phyloP scores from a whole-genome alignment of 2,797 vertebrate genomes.

The Forpus xanthops region DNA sequence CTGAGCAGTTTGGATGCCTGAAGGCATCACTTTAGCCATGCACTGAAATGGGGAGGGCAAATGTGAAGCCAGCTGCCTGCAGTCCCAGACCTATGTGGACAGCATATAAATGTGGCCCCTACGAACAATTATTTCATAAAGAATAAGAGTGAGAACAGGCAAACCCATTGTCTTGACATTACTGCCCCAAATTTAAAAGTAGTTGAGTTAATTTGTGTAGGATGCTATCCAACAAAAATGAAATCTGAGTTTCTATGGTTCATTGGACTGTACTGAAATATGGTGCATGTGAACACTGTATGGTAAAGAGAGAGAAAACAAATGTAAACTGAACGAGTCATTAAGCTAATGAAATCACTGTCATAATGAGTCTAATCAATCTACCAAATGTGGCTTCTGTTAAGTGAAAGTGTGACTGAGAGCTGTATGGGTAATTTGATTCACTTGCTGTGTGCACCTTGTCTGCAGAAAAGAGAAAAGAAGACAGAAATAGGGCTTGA shows the following conservation, averaged over 20 bases:
- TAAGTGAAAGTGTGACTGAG: neutral
- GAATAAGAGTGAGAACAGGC: neutral
- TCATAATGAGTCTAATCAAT: slow-evolving; percentile 14
- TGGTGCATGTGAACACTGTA: neutral
- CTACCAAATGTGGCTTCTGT: neutral
- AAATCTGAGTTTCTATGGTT: neutral
- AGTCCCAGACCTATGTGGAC: neutral
- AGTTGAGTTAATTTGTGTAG: neutral
- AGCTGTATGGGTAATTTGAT: neutral
- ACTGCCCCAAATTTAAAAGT: neutral
- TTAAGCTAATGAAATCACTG: slow-evolving; percentile 40
- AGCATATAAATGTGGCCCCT: neutral
- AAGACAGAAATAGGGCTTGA: neutral
- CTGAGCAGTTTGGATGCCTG: neutral
- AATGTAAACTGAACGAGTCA: neutral
- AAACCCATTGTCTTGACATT: neutral
- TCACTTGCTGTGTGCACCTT: neutral
- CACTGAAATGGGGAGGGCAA: neutral
- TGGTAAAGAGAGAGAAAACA: slow-evolving; percentile 3
- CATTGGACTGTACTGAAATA: neutral
- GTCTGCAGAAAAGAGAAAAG: neutral
- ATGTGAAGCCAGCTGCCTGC: neutral
- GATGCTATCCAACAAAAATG: neutral
- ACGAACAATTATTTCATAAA: neutral
- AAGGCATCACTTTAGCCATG: neutral